Evolutionary conservation across 2,797 vertebrate genomes (phyloP).

Genomic region (Allobates femoralis): DNA sequence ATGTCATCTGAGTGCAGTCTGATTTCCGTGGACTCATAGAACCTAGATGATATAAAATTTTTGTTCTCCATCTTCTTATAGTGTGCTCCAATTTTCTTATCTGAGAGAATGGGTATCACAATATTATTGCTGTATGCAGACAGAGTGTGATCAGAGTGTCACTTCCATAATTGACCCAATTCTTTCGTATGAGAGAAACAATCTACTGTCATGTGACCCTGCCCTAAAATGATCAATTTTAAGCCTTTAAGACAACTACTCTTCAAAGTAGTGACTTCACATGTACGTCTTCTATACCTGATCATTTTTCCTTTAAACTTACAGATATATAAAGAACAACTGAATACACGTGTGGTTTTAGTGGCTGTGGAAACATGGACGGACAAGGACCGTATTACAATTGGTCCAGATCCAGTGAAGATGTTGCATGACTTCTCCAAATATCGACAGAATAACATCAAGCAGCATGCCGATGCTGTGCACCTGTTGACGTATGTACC

Average conservation of each 20-base stretch:
- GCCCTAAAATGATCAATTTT: too few species aligned
- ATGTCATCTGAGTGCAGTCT: too few species aligned
- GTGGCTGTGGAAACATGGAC: conserved; percentile 97
- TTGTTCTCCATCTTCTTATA: too few species aligned
- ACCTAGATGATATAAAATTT: too few species aligned
- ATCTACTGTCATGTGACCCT: too few species aligned
- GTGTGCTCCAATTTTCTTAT: too few species aligned
- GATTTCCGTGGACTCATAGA: too few species aligned
- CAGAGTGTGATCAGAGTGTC: too few species aligned
- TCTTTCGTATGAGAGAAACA: too few species aligned
- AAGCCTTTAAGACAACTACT: background rate
- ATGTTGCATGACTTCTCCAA: conserved; percentile 93
- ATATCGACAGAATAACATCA: conserved; percentile 91
- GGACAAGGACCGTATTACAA: conserved; percentile 89
- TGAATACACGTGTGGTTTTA: conserved; percentile 94
- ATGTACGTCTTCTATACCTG: conserved; percentile 72
- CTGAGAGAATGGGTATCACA: too few species aligned
- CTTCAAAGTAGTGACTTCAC: background rate
- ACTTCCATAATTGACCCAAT: too few species aligned
- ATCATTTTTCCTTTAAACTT: conserved; percentile 76
- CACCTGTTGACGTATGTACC: conserved; percentile 92
- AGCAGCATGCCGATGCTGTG: conserved; percentile 88
- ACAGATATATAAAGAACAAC: conserved; percentile 96
- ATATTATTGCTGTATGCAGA: too few species aligned
- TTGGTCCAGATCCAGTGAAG: conserved; percentile 87